A percentile compares a stretch with the other conserved stretches of the same genome.
Conservation (phyloP, 2,888 invertebrate species). For the Mechanitis messenoides region DNA sequence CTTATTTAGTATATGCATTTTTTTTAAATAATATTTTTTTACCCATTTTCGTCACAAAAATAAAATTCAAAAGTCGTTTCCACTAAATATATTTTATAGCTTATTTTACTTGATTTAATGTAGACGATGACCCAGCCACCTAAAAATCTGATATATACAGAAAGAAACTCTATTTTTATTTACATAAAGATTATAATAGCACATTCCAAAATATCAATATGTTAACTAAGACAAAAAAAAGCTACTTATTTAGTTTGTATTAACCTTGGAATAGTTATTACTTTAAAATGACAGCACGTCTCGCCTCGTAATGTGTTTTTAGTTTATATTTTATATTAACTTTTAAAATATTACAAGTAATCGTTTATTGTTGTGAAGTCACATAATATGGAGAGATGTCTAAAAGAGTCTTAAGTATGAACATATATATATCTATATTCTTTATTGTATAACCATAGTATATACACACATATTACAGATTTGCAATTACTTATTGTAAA, state of each 20-base stretch:
- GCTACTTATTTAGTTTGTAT: background rate
- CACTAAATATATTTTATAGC: constrained; percentile 1
- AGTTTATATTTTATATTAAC: background rate
- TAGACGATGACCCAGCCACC: background rate
- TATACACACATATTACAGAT: no score
- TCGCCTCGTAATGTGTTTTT: background rate
- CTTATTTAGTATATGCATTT: no score
- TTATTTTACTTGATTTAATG: constrained; percentile 4
- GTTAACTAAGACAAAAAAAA: constrained; percentile 2
- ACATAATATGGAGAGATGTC: no score
- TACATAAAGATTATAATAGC: background rate
- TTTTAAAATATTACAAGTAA: no score
- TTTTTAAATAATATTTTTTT: no score
- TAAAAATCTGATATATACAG: background rate
- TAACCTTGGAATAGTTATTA: constrained; percentile 7
- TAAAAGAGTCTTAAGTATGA: no score
- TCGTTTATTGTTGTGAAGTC: no score
- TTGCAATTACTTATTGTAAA: no score
- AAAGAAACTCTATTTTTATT: background rate
- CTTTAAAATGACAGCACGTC: constrained; percentile 5
- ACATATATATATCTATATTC: no score
- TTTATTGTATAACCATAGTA: no score
- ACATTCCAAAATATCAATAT: background rate
- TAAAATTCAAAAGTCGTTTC: background rate
- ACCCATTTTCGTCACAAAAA: no score